phyloP scores from a whole-genome alignment of 1,140 invertebrate genomes.

The Drosophila ambigua region DNA sequence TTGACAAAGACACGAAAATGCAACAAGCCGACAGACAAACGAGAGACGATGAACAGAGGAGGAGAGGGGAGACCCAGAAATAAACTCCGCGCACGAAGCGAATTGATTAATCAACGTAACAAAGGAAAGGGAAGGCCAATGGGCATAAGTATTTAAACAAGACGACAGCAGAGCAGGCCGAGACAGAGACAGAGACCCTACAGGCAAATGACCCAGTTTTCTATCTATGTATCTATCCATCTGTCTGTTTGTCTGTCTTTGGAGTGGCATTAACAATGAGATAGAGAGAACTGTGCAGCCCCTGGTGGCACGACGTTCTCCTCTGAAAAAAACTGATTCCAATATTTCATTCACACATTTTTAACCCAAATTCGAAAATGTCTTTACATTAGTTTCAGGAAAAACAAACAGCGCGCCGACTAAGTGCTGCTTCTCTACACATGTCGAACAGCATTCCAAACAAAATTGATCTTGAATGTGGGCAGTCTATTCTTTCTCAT shows the following conservation, averaged over 20 bases:
- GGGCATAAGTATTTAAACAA: constrained; percentile 50
- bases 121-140: constrained; percentile 17
- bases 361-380: constrained; percentile 69
- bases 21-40: constrained; percentile 10
- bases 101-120: constrained; percentile 74
- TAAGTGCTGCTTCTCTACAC: constrained; percentile 45
- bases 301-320: constrained; percentile 1
- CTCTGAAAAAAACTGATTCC: constrained; percentile 21
- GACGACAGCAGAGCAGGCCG: constrained; percentile 21
- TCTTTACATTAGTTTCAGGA: constrained; percentile 58
- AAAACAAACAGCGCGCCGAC: constrained; percentile 6
- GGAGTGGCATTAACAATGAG: constrained; percentile 44
- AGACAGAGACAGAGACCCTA: constrained; percentile 33
- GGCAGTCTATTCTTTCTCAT: constrained; percentile 13
- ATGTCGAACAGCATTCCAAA: constrained; percentile 38
- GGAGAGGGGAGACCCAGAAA: constrained; percentile 24
- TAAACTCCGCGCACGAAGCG: constrained; percentile 45
- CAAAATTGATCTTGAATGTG: constrained; percentile 58
- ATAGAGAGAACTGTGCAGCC: constrained; percentile 2
- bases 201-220: constrained; percentile 67
- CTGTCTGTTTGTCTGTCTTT: constrained; percentile 24
- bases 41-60: not conserved
- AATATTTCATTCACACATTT: constrained; percentile 69
- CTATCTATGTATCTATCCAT: constrained; percentile 27
- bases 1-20: constrained; percentile 20